Evolutionary conservation across 2,888 invertebrate species (phyloP).

Genomic region (Tortrix viridana): DNA sequence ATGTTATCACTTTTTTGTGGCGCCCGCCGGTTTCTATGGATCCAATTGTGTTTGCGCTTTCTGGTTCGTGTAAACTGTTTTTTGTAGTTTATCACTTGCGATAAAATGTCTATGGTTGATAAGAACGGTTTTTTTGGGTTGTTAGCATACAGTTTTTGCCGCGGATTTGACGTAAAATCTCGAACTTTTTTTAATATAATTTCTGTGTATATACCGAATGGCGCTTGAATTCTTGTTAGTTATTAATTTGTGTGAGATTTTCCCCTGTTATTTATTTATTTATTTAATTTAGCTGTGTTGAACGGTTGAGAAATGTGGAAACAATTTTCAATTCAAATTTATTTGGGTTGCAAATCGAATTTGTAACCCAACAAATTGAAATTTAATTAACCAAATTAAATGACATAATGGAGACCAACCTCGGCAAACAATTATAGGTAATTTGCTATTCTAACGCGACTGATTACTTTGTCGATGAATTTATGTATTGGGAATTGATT

Average conservation of each 20-base stretch:
- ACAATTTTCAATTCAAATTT: neutral
- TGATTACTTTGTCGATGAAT: conserved; percentile 17
- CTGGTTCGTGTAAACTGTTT: conserved; percentile 18
- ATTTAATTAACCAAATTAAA: neutral
- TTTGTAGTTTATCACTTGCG: conserved; percentile 10
- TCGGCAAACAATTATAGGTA: conserved; percentile 17
- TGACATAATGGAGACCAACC: conserved; percentile 12
- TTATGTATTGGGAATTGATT: conserved; percentile 21
- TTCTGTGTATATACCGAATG: no score
- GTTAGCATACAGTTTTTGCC: no score
- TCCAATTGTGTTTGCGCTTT: conserved; percentile 26
- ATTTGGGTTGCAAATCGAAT: neutral
- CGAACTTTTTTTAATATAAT: no score
- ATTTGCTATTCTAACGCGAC: conserved; percentile 13
- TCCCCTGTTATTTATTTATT: no score
- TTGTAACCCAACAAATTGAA: no score
- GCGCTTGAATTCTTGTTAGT: neutral
- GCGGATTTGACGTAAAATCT: no score
- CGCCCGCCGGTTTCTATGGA: conserved; percentile 22
- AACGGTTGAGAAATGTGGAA: neutral
- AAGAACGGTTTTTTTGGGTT: neutral
- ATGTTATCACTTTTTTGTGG: conserved; percentile 37
- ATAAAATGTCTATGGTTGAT: conserved; percentile 1
- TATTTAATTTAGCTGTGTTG: no score
- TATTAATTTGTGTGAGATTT: neutral